Percentiles rank a stretch among this genome's conserved stretches.
These are phyloP conservation scores for Phenganax marumi DNA, from an alignment of 92 coral and sea anemone species.

Conservation along the genomic window DNA sequence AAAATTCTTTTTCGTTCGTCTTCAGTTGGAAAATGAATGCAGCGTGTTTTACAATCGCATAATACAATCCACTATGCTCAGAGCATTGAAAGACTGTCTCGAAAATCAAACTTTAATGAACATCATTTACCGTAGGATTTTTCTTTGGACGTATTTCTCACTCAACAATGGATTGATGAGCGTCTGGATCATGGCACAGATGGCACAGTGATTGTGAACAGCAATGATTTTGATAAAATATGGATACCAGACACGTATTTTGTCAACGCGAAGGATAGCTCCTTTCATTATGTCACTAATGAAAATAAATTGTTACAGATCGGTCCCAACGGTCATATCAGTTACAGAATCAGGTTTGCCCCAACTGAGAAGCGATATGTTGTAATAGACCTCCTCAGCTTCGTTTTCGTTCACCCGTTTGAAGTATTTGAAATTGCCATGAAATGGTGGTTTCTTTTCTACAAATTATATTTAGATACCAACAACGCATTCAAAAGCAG, in stretches of 20 bases:
- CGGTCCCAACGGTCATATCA: slow-evolving; percentile 73
- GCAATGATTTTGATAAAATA: slow-evolving; percentile 79
- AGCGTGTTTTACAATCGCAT: no score
- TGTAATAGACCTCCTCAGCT: no score
- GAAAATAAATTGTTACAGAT: slow-evolving; percentile 90
- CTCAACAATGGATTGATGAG: slow-evolving; percentile 84
- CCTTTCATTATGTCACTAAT: slow-evolving; percentile 86
- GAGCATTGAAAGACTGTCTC: not conserved
- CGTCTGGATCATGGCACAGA: slow-evolving; percentile 84
- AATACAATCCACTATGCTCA: no score
- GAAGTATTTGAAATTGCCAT: no score
- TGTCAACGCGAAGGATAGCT: slow-evolving; percentile 90
- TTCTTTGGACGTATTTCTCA: slow-evolving; percentile 79
- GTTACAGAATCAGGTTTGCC: slow-evolving; percentile 78
- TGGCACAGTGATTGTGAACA: slow-evolving; percentile 73
- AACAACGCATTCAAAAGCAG: no score
- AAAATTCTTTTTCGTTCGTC: no score
- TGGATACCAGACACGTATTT: slow-evolving; percentile 99
- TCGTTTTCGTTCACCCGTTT: no score
- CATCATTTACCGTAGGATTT: slow-evolving; percentile 64
- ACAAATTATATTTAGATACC: no score
- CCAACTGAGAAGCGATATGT: not conserved
- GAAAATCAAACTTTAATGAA: not conserved
- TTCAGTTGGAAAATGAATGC: no score
- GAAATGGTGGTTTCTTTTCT: no score